Base-by-base conservation (phyloP, 2,113 vertebrate species). In the Sinocyclocheilus grahami region DNA sequence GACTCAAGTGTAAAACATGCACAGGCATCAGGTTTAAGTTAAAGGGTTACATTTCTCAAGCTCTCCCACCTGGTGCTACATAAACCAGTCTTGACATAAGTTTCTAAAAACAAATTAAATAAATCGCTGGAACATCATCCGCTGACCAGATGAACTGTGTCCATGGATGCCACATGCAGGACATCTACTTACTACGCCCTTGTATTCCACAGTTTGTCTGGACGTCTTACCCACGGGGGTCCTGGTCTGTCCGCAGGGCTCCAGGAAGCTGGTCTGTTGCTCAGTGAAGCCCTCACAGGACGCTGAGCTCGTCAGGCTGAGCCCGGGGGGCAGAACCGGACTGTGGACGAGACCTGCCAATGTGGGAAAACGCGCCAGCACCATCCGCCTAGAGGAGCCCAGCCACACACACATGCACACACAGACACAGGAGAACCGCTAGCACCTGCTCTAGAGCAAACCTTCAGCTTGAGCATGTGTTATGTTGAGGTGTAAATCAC, bases 201-300 rank as follows among this genome's bases (percentile, higher is more conserved):
- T 33, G 18, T 69, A 33, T 53, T 53, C n/a, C 39, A 48, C 5
- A 48, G 22, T 48, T 22, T 48, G 37, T 37, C 27, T 62, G 18
- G 77, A 58, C 16, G 14, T 91, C 94, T 96, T 95, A 96, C 95
- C 95, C 92, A 94, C 89, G 87, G 92, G 94, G 90, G 93, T 94
- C 89, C 94, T 90, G 90, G 93, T 93, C 92, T 90, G 87, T 58
- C 92, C 92, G 67, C 92, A 92, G 33, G 95, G 92, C 87, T 95
- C 94, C 92, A 96, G 91, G 90, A 95, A 95, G 93, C 94, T 94
- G 88, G 95, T 95, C 90, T 95, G 95, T 92, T 95, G 95, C 87
- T 96, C 95, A 89, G 94, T 93, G 91, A 95, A 95, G 91, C 92
- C 94, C 86, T 95, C 93, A 86, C 94, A 96, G 82, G 95, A 94